These are phyloP conservation scores for Bos javanicus DNA, from an alignment of 2,113 vertebrate species.

Conservation along the genomic window DNA sequence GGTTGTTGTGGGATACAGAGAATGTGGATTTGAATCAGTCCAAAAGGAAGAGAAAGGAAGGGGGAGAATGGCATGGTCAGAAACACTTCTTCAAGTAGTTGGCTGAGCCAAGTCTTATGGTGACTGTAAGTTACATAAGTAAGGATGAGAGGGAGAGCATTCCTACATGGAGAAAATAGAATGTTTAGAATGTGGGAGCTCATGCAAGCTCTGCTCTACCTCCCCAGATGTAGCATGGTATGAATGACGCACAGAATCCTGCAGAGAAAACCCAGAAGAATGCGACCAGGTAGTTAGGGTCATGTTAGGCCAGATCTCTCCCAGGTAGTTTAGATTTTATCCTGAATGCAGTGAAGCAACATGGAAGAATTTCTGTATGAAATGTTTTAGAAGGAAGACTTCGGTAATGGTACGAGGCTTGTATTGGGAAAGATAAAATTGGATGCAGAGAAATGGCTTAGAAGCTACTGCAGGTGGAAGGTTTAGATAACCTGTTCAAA, in stretches of 20 bases:
- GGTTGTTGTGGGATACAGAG: neutral
- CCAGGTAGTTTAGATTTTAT: neutral
- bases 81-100: neutral
- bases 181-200: neutral
- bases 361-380: neutral
- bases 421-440: neutral
- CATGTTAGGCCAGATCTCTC: neutral
- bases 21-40: neutral
- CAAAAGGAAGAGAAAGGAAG: neutral
- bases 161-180: neutral
- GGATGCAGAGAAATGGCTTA: neutral
- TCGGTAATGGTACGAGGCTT: neutral
- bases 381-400: neutral
- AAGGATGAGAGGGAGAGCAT: neutral
- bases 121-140: neutral
- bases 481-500: neutral
- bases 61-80: neutral
- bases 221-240: neutral
- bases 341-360: neutral
- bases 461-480: neutral
- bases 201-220: rapidly evolving
- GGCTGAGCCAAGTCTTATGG: neutral
- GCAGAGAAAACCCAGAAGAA: neutral
- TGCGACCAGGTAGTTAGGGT: neutral
- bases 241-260: neutral